phyloP scores from a whole-genome alignment of 2,888 invertebrate genomes.

The Coremacera marginata region DNA sequence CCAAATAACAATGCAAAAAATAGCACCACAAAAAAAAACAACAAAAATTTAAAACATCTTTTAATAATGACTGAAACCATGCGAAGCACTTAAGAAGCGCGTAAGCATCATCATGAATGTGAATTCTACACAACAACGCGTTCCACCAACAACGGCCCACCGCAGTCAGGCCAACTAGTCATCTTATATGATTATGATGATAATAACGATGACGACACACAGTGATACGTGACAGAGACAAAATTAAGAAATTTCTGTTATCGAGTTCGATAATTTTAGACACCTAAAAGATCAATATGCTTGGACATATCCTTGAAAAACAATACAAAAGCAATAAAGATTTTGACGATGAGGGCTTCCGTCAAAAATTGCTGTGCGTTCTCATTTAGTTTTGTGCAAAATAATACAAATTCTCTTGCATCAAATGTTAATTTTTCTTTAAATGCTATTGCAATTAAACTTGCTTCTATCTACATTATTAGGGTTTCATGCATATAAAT shows the following conservation, averaged over 20 bases:
- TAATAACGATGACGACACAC: not conserved
- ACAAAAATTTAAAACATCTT: not conserved
- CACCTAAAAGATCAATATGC: too few relatives aligned
- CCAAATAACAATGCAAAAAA: not conserved
- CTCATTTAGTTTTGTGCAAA: too few relatives aligned
- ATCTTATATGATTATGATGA: not conserved
- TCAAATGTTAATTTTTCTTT: too few relatives aligned
- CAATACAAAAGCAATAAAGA: not conserved
- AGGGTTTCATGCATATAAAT: too few relatives aligned
- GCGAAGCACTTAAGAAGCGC: conserved; percentile 32
- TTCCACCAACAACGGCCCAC: not conserved
- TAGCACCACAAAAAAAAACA: not conserved
- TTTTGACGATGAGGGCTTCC: too few relatives aligned
- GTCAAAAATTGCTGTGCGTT: too few relatives aligned
- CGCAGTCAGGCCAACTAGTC: not conserved
- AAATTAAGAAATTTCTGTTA: not conserved
- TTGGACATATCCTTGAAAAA: too few relatives aligned
- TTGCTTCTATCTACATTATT: too few relatives aligned
- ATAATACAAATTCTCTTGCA: too few relatives aligned
- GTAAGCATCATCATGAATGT: conserved; percentile 30
- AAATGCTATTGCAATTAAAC: too few relatives aligned
- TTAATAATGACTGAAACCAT: conserved; percentile 33
- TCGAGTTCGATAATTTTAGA: not conserved
- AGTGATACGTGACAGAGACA: not conserved
- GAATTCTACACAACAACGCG: not conserved